Conservation (phyloP, 1,140 invertebrate genomes). For the Venturia canescens region DNA sequence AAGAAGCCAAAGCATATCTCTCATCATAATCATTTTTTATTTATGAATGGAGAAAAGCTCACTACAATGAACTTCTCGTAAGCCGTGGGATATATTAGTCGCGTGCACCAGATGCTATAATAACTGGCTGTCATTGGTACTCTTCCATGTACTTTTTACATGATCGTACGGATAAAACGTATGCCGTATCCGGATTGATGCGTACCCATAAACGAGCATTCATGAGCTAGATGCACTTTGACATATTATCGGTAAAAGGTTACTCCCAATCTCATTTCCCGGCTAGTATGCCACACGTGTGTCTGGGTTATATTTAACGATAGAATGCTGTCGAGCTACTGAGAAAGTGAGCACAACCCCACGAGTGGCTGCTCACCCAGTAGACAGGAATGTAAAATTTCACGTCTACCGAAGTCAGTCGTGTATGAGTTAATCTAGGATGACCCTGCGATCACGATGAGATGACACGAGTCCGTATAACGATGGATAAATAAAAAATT, state of each 20-base stretch:
- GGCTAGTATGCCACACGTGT: not conserved
- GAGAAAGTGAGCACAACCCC: not conserved
- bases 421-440: not conserved
- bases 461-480: not conserved
- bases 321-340: not conserved
- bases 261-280: not conserved
- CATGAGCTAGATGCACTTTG: not conserved
- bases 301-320: conserved; percentile 20
- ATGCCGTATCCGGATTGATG: not conserved
- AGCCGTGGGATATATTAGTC: not conserved
- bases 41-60: not conserved
- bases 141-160: not conserved
- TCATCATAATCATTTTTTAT: not conserved
- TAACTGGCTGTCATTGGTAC: not conserved
- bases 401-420: not conserved
- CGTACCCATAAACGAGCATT: not conserved
- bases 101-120: not conserved
- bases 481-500: not conserved
- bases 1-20: too few relatives aligned
- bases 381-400: not conserved
- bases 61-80: conserved; percentile 4
- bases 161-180: not conserved
- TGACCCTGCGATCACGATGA: not conserved
- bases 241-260: conserved; percentile 22
- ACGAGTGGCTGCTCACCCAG: not conserved